These are phyloP conservation scores for Sinocyclocheilus rhinocerous DNA, from an alignment of 2,113 vertebrate genomes.

Conservation along the genomic window DNA sequence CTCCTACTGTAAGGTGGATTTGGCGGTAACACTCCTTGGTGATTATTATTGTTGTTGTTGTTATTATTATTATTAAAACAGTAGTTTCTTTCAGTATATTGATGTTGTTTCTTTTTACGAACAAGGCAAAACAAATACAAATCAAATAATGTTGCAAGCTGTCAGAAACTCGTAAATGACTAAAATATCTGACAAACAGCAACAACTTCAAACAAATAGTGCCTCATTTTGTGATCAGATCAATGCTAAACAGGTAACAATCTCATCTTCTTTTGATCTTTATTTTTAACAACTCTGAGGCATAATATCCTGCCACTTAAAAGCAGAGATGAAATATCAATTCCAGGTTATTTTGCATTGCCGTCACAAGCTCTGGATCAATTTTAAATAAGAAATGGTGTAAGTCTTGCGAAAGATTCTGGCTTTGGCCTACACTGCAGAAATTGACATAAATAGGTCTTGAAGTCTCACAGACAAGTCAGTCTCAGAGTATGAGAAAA, in stretches of 20 bases:
- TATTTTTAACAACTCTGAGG: background rate
- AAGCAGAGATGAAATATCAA: constrained; percentile 21
- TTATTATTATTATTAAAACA: background rate
- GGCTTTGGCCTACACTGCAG: background rate
- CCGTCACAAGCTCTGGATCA: background rate
- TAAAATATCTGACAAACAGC: background rate
- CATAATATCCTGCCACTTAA: background rate
- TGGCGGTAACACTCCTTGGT: no score
- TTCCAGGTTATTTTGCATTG: background rate
- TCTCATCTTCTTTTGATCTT: constrained; percentile 2
- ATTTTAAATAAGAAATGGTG: constrained; percentile 21
- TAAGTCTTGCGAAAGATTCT: background rate
- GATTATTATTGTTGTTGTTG: no score
- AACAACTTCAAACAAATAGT: background rate
- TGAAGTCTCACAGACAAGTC: background rate
- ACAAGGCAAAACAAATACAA: background rate
- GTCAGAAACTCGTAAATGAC: background rate
- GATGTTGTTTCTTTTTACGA: background rate
- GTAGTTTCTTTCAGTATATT: background rate
- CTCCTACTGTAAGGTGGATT: no score
- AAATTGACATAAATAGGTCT: constrained; percentile 27
- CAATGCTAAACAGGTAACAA: background rate
- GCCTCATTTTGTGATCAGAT: background rate
- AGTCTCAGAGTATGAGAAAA: constrained; percentile 2
- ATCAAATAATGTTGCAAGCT: background rate